These are phyloP conservation scores for Hemiscyllium ocellatum DNA, from an alignment of 2,113 vertebrate genomes.

Conservation along the genomic window DNA sequence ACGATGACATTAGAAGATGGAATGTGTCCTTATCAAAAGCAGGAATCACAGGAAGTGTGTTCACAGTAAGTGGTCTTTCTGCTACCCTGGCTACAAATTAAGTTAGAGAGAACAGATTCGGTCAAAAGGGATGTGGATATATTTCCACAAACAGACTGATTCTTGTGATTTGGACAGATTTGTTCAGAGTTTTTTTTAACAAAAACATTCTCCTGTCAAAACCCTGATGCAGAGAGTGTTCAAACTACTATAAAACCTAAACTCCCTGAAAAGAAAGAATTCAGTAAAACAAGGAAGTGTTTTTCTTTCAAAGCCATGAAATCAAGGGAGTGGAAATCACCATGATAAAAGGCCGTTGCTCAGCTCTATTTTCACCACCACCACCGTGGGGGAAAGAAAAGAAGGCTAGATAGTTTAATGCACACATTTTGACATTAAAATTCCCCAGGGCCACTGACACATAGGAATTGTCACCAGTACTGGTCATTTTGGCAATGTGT, in stretches of 20 bases:
- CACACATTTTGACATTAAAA: not conserved
- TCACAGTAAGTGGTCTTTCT: not conserved
- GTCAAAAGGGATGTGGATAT: not conserved
- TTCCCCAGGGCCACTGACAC: not conserved
- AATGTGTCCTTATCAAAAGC: not conserved
- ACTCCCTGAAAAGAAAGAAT: not conserved
- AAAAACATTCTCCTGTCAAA: not conserved
- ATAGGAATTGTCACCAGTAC: not conserved
- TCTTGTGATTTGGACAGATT: not conserved
- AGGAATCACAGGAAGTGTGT: not conserved
- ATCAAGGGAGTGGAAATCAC: not conserved
- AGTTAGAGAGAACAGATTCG: not conserved
- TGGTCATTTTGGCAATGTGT: not conserved
- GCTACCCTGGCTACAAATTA: not conserved
- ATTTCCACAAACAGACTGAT: not conserved
- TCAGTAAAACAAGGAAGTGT: not conserved
- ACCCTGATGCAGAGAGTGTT: not conserved
- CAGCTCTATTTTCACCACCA: not conserved
- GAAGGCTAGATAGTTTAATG: not conserved
- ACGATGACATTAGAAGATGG: not conserved
- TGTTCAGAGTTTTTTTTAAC: not conserved
- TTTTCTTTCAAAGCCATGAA: not conserved
- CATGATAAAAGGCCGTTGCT: not conserved
- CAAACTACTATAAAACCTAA: not conserved
- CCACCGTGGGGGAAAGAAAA: not conserved